Evolutionary conservation across 1,140 invertebrate species (phyloP).

Genomic region (Drosophila elegans): DNA sequence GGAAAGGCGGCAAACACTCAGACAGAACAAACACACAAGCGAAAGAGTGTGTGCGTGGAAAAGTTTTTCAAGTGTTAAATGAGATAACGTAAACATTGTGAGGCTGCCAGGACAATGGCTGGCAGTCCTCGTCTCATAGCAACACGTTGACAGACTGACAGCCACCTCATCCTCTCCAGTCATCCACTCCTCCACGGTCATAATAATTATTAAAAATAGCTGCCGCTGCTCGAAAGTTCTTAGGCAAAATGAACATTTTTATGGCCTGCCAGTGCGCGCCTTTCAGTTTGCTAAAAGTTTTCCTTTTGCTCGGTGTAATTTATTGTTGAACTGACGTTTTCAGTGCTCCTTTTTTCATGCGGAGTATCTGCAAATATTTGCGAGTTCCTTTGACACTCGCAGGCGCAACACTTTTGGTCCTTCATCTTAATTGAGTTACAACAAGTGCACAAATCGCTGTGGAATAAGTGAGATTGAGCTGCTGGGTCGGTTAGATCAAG

Average conservation of each 20-base stretch:
- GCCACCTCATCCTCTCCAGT: background rate
- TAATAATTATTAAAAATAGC: constrained; percentile 78
- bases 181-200: constrained; percentile 15
- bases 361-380: constrained; percentile 72
- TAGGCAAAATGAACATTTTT: constrained; percentile 39
- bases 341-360: constrained; percentile 58
- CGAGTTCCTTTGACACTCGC: constrained; percentile 51
- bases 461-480: background rate
- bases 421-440: constrained; percentile 71
- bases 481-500: background rate
- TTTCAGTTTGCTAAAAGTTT: constrained; percentile 5
- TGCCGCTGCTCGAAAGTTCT: constrained; percentile 50
- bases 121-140: constrained; percentile 18
- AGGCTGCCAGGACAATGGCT: constrained; percentile 38
- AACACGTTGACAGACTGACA: constrained; percentile 60
- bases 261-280: background rate
- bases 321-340: constrained; percentile 74
- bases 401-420: constrained; percentile 44
- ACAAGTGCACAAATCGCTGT: constrained; percentile 40
- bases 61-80: constrained; percentile 82
- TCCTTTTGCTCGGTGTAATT: constrained; percentile 40
- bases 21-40: constrained; percentile 17
- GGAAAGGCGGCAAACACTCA: constrained; percentile 38
- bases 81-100: constrained; percentile 77
- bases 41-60: constrained; percentile 43